A percentile compares a stretch with the other conserved stretches of the same genome.
phyloP scores from a whole-genome alignment of 2,888 invertebrate genomes.

The Chloroclystis v-ata region DNA sequence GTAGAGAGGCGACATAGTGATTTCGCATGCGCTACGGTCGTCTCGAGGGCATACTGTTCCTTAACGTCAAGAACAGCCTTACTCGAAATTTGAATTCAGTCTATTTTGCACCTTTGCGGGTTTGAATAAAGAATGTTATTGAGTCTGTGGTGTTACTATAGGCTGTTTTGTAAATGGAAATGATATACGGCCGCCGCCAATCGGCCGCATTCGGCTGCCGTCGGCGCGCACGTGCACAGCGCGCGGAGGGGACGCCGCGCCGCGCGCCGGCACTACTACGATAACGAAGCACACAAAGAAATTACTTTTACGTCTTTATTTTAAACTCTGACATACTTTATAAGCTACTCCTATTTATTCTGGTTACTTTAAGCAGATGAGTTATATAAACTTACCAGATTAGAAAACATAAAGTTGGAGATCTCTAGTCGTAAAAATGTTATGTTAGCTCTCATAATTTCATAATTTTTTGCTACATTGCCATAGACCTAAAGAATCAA shows the following conservation, averaged over 20 bases:
- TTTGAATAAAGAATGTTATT: neutral
- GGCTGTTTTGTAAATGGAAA: constrained; percentile 32
- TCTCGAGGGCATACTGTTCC: constrained; percentile 58
- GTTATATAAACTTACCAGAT: constrained; percentile 21
- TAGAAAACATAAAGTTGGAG: constrained; percentile 17
- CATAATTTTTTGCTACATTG: neutral
- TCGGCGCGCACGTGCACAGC: constrained; percentile 66
- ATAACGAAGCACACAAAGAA: constrained; percentile 34
- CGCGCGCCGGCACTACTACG: constrained; percentile 35
- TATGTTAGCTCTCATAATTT: neutral
- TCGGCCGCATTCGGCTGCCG: constrained; percentile 67
- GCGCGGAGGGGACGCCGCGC: constrained; percentile 49
- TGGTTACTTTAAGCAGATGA: constrained; percentile 26
- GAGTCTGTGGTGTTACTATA: constrained; percentile 4
- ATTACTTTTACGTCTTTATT: constrained; percentile 38
- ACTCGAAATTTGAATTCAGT: too few species aligned
- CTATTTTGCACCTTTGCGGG: constrained; percentile 5
- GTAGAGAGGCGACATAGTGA: constrained; percentile 36
- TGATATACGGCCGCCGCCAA: constrained; percentile 41
- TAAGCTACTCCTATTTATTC: neutral
- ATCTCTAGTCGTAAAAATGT: constrained; percentile 18
- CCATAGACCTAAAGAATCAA: neutral
- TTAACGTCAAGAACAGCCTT: constrained; percentile 2
- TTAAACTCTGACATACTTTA: constrained; percentile 24
- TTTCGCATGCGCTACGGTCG: constrained; percentile 68